Percentiles rank a stretch among this genome's conserved stretches.
These are phyloP conservation scores for Chelonoidis abingdonii DNA, from an alignment of 2,113 vertebrate species.

Conservation along the genomic window DNA sequence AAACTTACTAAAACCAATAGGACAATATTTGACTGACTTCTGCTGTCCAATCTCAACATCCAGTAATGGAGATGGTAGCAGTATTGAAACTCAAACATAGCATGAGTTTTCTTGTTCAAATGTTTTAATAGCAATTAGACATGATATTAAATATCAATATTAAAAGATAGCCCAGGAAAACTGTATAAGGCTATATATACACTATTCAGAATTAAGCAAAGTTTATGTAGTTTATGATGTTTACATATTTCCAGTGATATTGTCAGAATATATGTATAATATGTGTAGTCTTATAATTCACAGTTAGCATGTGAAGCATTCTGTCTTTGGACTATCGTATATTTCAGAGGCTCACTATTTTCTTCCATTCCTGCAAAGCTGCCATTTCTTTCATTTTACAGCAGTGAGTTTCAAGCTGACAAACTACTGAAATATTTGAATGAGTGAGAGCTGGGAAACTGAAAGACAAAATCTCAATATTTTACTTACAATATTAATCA, in stretches of 20 bases:
- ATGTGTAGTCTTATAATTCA: slow-evolving; percentile 12
- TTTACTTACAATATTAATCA: slow-evolving; percentile 45
- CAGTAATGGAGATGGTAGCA: slow-evolving; percentile 15
- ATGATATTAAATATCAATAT: slow-evolving; percentile 7
- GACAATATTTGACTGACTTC: slow-evolving; percentile 11
- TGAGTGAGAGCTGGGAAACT: slow-evolving; percentile 14
- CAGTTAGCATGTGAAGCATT: neutral
- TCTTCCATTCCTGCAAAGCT: neutral
- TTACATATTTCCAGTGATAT: neutral
- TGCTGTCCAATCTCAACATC: slow-evolving; percentile 45
- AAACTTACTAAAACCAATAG: slow-evolving; percentile 27
- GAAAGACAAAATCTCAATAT: neutral
- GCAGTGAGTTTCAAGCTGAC: slow-evolving; percentile 26
- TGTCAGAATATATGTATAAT: neutral
- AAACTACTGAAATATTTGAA: slow-evolving; percentile 24
- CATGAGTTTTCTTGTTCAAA: slow-evolving; percentile 25
- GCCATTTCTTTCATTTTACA: neutral
- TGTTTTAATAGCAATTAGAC: neutral
- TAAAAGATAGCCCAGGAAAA: slow-evolving; percentile 12
- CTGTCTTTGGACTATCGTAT: neutral
- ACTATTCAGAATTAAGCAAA: neutral
- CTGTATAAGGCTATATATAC: neutral
- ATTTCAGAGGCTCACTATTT: neutral
- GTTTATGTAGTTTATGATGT: too few species aligned
- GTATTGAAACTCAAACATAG: slow-evolving; percentile 33